Conservation (phyloP, 2,888 invertebrate genomes). For the Leptogaster cylindrica region DNA sequence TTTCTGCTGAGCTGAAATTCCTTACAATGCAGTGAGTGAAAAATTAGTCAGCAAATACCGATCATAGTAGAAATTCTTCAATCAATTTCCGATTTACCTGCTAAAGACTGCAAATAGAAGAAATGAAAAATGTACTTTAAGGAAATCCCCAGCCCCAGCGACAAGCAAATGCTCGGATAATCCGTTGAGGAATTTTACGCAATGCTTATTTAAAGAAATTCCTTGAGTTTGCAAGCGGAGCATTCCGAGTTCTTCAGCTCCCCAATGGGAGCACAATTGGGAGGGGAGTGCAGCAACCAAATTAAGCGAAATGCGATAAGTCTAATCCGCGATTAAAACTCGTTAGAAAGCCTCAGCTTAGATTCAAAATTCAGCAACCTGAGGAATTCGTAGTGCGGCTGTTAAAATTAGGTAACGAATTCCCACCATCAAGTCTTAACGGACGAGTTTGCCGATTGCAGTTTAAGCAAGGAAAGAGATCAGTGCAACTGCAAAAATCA, state of each 20-base stretch:
- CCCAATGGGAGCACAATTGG: too few relatives aligned
- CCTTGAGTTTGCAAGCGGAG: not conserved
- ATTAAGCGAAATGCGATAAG: not conserved
- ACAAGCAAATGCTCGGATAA: not conserved
- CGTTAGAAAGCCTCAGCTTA: not conserved
- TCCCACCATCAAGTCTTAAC: too few relatives aligned
- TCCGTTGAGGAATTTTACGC: slow-evolving; percentile 43
- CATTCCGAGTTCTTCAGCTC: not conserved
- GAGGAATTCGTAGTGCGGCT: too few relatives aligned
- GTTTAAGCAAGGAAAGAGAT: too few relatives aligned
- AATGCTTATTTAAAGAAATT: slow-evolving; percentile 37
- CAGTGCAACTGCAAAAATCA: too few relatives aligned
- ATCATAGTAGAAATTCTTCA: not conserved
- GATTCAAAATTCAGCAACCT: not conserved
- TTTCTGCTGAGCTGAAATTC: too few relatives aligned
- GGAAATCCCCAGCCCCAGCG: not conserved
- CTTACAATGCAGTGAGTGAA: too few relatives aligned
- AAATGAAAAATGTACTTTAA: not conserved
- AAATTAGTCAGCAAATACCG: too few relatives aligned
- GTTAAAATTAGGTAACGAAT: too few relatives aligned
- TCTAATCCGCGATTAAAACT: not conserved
- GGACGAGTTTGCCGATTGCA: too few relatives aligned
- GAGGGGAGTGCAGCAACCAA: not conserved
- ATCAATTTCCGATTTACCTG: not conserved
- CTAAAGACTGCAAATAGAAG: slow-evolving; percentile 11